A percentile compares a stretch with the other conserved stretches of the same genome.
phyloP scores from a whole-genome alignment of 2,797 vertebrate species.

The Ptychadena robeensis region DNA sequence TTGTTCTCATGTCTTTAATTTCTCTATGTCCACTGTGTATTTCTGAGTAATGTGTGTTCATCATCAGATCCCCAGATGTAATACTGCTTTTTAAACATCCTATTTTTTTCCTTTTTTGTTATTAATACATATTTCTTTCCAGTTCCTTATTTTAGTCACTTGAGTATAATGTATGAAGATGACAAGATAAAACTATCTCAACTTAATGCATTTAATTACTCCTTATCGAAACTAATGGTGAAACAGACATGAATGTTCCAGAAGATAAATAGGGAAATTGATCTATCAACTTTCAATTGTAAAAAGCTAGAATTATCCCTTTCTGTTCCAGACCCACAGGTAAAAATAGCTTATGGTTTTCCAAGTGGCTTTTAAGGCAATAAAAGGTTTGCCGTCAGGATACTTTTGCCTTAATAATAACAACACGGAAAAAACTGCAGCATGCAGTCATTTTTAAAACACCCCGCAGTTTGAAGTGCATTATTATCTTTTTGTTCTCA shows the following conservation, averaged over 20 bases:
- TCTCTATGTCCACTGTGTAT: slow-evolving; percentile 22
- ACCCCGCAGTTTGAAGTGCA: too few relatives aligned
- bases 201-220: not conserved
- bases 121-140: not conserved
- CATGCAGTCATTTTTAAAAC: not conserved
- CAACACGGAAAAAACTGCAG: not conserved
- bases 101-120: slow-evolving; percentile 12
- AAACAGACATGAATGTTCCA: too few relatives aligned
- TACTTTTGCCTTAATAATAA: too few relatives aligned
- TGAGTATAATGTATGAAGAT: not conserved
- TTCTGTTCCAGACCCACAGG: too few relatives aligned
- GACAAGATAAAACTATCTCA: not conserved
- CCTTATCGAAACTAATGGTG: not conserved
- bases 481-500: too few relatives aligned
- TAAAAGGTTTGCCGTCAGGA: too few relatives aligned
- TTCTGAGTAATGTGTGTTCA: slow-evolving; percentile 8
- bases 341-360: too few relatives aligned
- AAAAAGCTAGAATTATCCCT: too few relatives aligned
- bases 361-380: too few relatives aligned
- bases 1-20: slow-evolving; percentile 29
- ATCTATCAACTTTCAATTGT: too few relatives aligned
- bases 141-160: not conserved
- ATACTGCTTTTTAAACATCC: slow-evolving; percentile 4
- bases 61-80: slow-evolving; percentile 28
- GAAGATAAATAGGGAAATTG: too few relatives aligned